Base-by-base conservation (phyloP, 2,113 vertebrate genomes). In the Myrmecophaga tridactyla region DNA sequence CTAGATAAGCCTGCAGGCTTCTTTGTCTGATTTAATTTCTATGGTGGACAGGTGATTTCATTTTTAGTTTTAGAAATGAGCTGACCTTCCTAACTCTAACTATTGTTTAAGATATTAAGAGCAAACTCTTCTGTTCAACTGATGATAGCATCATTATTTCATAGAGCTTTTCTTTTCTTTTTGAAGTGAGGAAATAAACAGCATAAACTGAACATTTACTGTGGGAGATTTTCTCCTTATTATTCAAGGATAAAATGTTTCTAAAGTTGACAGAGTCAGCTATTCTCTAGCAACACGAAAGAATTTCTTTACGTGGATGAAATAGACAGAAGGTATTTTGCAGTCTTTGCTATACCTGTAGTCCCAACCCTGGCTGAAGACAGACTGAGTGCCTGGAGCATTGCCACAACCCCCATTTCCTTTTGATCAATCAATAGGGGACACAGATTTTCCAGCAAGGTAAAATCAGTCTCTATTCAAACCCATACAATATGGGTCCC, bases 161-260 rank as follows among this genome's bases (percentile, higher is more conserved):
- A 97, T 89, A 98, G 97, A 97, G 77, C 78, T 96, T 96, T 18
- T 72, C 77, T 95, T 72, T 53, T 95, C 12, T 63, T 80, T 94
- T 67, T 96, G 39, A 96, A 94, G 36, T 70, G 36, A 94, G 94
- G 92, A 25, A 0, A 17, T 96, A 98, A 97, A 90, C 56, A 90
- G 70, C 93, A 95, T 91, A 97, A 98, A 97, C 96, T 84, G 96
- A 97, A 97, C 95, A 96, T 97, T 96, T 97, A 98, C 94, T 96
- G 92, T 83, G 85, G 96, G 86, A 97, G 84, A 97, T 97, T 98
- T 97, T 97, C 53, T 95, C 78, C 95, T 97, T 85, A 96, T 98
- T 98, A 96, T 97, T 98, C 97, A 98, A 97, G 95, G 94, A 87
- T 96, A 97, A 97, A 97, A 96, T 96, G 92, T 97, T 97, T 97